Base-by-base conservation (phyloP, 1,140 invertebrate genomes). In the Caenorhabditis remanei region DNA sequence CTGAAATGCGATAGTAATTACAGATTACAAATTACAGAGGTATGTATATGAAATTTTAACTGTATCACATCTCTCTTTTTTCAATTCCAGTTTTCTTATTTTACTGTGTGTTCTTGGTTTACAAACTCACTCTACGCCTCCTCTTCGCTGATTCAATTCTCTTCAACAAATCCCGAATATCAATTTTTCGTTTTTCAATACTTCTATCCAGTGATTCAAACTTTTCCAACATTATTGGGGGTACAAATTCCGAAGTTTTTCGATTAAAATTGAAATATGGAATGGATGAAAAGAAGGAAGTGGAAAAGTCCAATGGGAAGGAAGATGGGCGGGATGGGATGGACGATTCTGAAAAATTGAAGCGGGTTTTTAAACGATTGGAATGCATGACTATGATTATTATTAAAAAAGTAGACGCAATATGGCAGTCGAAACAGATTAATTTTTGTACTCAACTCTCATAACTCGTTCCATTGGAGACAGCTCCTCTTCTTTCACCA, bases 71-170 rank as follows among this genome's bases (percentile, higher is more conserved):
- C 1, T 53, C 16, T 11, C 13, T 9, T 53, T 53, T 53, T 11
- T 8, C 13, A 50, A 11, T 50, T 50, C 14, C 1, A 50, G 4
- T 0, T 11, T 50, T 50, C 50, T 50, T 50, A 56, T 11, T 16
- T n/a, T n/a, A n/a, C n/a, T n/a, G n/a, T 56, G 55, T 13, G 19
- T 56, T 56, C 8, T 11, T 16, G 21, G 16, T 7, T 6, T 24
- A 9, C 14, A 67, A 67, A 48, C 67, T 21, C 9, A 79, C 71
- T 46, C 71, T n/a, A 79, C 53, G 71, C 21, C 71, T 48, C 40
- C 46, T n/a, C n/a, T 79, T 79, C n/a, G 71, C 71, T n/a, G 71
- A 53, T n/a, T 79, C 40, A 13, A 79, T 79, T n/a, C 71, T 79
- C 46, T 24, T 79, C 21, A 79, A 53, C 21, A 79, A 32, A 32